Percentiles rank a stretch among this genome's conserved stretches.
phyloP scores from a whole-genome alignment of 2,888 invertebrate genomes.

The Ochropacha duplaris region DNA sequence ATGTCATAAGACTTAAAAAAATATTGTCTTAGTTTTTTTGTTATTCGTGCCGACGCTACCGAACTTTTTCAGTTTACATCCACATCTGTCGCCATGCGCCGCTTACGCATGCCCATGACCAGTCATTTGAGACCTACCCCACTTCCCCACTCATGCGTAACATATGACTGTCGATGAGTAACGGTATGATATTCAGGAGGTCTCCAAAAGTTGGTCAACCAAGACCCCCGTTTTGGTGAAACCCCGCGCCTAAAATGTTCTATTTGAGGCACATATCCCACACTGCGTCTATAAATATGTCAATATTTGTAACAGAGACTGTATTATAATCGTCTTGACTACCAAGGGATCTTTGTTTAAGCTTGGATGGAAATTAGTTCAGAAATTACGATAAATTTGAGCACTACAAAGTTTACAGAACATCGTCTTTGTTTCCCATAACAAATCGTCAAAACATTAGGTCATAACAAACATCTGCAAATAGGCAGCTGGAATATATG shows the following conservation, averaged over 20 bases:
- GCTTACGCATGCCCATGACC: constrained; percentile 54
- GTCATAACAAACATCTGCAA: constrained; percentile 20
- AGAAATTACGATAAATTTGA: constrained; percentile 13
- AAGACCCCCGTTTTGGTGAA: constrained; percentile 44
- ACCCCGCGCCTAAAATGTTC: constrained; percentile 61
- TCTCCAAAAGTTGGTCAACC: constrained; percentile 42
- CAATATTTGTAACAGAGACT: constrained; percentile 27
- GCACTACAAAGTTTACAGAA: constrained; percentile 24
- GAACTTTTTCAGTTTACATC: constrained; percentile 68
- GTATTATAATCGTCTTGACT: constrained; percentile 21
- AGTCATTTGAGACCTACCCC: constrained; percentile 42
- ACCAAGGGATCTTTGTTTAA: constrained; percentile 11
- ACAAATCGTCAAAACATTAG: constrained; percentile 15
- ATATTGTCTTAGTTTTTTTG: neutral
- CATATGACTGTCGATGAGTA: constrained; percentile 16
- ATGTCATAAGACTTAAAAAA: neutral
- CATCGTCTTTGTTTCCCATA: constrained; percentile 17
- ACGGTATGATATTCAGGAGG: constrained; percentile 22
- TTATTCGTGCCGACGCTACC: constrained; percentile 48
- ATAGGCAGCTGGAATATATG: constrained; percentile 20
- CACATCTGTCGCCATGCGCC: constrained; percentile 77
- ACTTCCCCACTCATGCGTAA: constrained; percentile 16
- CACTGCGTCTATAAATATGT: constrained; percentile 63
- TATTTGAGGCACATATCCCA: constrained; percentile 69
- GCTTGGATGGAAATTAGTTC: constrained; percentile 2